phyloP scores from a whole-genome alignment of 1,140 invertebrate genomes.

The Melipona quadrifasciata region DNA sequence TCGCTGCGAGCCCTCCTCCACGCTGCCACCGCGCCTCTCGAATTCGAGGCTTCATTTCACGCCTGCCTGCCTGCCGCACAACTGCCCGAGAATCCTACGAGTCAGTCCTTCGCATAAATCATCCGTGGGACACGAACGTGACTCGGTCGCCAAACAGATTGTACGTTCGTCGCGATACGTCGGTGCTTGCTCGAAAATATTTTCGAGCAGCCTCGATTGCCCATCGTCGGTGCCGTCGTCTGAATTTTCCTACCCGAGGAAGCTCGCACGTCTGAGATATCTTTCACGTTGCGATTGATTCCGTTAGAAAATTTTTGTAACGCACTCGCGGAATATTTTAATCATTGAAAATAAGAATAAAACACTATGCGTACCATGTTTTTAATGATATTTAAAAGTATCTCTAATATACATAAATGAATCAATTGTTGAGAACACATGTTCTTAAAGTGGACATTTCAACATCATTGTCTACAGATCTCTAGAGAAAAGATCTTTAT shows the following conservation, averaged over 20 bases:
- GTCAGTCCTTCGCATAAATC: conserved; percentile 60
- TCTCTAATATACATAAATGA: no score
- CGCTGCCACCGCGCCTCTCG: conserved; percentile 38
- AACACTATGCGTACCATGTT: no score
- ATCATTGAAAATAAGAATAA: no score
- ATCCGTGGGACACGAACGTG: background rate
- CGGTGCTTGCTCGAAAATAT: background rate
- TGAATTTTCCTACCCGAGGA: conserved; percentile 49
- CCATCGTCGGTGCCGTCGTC: background rate
- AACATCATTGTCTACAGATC: no score
- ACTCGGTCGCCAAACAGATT: background rate
- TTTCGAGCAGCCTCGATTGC: no score
- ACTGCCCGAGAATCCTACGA: conserved; percentile 44
- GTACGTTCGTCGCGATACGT: background rate
- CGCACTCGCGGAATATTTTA: no score
- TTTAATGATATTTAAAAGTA: no score
- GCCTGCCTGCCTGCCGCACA: conserved; percentile 69
- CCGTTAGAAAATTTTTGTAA: background rate
- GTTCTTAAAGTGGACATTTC: no score
- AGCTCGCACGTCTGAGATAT: conserved; percentile 33
- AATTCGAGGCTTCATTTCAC: conserved; percentile 73
- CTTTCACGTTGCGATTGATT: background rate
- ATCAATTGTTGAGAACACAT: no score
- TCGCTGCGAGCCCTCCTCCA: conserved; percentile 39
- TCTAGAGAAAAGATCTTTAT: no score